Percentiles rank a stretch among this genome's conserved stretches.
phyloP scores from a whole-genome alignment of 2,797 vertebrate genomes.

The Xerus rutilus region DNA sequence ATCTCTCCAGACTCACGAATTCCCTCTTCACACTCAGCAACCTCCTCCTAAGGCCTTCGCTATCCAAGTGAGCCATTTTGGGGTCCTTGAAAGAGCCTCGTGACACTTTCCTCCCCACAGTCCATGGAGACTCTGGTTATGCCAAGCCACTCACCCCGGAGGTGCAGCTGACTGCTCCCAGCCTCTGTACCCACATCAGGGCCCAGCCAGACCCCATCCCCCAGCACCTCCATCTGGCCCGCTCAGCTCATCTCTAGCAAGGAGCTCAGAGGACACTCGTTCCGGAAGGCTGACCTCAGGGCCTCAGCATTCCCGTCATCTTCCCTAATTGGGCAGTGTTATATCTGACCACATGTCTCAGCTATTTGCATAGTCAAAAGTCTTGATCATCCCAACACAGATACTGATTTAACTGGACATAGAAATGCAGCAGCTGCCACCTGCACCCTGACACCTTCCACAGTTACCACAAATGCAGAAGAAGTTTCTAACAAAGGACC shows the following conservation, averaged over 20 bases:
- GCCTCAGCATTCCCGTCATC: too few species aligned
- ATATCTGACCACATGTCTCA: background rate
- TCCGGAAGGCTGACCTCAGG: background rate
- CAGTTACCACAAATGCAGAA: background rate
- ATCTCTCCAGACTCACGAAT: accelerated
- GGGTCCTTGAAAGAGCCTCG: background rate
- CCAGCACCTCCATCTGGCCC: accelerated
- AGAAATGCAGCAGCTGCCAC: background rate
- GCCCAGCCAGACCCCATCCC: background rate
- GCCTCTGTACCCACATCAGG: background rate
- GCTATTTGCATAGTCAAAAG: background rate
- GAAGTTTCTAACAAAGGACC: background rate
- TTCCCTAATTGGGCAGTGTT: background rate
- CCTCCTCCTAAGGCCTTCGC: background rate
- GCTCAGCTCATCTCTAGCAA: background rate
- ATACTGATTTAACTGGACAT: accelerated
- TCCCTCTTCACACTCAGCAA: background rate
- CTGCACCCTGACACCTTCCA: accelerated
- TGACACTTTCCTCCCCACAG: accelerated
- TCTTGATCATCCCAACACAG: background rate
- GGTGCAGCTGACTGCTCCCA: too few species aligned
- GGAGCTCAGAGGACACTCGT: background rate
- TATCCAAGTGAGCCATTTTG: background rate
- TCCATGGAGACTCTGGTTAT: accelerated
- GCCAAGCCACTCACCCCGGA: accelerated